phyloP scores from a whole-genome alignment of 2,113 vertebrate species.

The Dipodomys spectabilis region DNA sequence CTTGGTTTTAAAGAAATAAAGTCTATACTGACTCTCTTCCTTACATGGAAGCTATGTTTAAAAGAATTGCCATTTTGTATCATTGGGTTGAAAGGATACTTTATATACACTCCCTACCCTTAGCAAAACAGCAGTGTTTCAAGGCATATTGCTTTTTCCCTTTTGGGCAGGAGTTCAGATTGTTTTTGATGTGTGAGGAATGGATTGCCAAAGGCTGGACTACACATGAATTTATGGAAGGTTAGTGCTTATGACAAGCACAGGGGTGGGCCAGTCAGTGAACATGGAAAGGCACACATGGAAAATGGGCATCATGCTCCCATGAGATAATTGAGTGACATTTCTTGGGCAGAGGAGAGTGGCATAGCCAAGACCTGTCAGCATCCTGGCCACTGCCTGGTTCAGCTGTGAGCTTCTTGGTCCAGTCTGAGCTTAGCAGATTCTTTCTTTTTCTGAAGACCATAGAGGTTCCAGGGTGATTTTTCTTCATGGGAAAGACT shows the following conservation, averaged over 20 bases:
- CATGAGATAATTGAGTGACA: not conserved
- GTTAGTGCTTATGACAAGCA: not conserved
- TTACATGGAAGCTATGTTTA: not conserved
- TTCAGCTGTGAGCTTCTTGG: not conserved
- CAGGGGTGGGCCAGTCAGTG: not conserved
- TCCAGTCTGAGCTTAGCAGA: not conserved
- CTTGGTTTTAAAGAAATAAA: conserved; percentile 5
- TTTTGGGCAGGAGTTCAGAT: not conserved
- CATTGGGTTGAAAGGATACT: not conserved
- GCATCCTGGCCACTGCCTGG: not conserved
- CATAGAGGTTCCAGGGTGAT: rapidly evolving
- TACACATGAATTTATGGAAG: not conserved
- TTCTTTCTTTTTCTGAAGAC: not conserved
- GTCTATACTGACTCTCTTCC: not conserved
- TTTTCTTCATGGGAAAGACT: not conserved
- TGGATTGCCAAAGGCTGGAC: not conserved
- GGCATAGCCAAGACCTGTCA: too few relatives aligned
- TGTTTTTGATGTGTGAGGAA: not conserved
- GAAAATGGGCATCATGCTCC: not conserved
- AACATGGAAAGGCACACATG: not conserved
- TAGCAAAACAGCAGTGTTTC: not conserved
- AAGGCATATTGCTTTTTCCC: not conserved
- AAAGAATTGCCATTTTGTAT: not conserved
- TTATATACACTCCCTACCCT: not conserved
- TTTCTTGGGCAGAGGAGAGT: too few relatives aligned